Conservation (phyloP, 2,113 vertebrate species). For the Chaetodon trifascialis region DNA sequence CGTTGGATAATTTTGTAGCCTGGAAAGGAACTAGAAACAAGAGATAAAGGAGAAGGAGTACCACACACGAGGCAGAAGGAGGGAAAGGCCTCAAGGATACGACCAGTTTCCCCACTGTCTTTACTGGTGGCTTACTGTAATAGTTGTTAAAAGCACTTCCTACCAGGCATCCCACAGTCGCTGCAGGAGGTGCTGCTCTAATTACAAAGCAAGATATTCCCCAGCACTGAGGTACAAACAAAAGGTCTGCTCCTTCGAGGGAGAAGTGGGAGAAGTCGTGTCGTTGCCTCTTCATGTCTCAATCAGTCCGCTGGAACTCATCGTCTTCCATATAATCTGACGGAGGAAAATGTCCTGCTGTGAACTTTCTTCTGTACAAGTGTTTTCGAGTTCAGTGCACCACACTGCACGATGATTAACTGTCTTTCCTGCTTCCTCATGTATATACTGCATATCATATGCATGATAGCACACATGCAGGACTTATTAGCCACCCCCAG, state of each 20-base stretch:
- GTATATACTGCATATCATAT: neutral
- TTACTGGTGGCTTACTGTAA: constrained; percentile 59
- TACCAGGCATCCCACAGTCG: constrained; percentile 17
- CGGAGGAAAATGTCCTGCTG: neutral
- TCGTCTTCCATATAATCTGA: neutral
- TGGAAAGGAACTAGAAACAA: constrained; percentile 23
- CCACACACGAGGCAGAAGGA: constrained; percentile 58
- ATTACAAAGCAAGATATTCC: constrained; percentile 48
- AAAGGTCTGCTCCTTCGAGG: neutral
- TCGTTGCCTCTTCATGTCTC: neutral
- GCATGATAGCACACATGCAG: neutral
- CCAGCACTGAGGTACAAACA: constrained; percentile 9
- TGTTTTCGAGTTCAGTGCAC: neutral
- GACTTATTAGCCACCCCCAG: neutral
- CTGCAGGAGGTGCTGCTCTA: constrained; percentile 39
- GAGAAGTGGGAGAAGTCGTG: neutral
- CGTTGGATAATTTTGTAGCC: constrained; percentile 34
- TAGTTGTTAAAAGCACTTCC: constrained; percentile 55
- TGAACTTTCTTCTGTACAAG: neutral
- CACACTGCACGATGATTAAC: neutral
- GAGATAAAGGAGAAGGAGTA: constrained; percentile 41
- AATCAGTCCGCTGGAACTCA: neutral
- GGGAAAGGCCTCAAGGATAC: constrained; percentile 31
- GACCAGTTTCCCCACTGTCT: constrained; percentile 28
- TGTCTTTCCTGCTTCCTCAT: neutral